Base-by-base conservation (phyloP, 2,888 invertebrate species). In the Synanthedon vespiformis region DNA sequence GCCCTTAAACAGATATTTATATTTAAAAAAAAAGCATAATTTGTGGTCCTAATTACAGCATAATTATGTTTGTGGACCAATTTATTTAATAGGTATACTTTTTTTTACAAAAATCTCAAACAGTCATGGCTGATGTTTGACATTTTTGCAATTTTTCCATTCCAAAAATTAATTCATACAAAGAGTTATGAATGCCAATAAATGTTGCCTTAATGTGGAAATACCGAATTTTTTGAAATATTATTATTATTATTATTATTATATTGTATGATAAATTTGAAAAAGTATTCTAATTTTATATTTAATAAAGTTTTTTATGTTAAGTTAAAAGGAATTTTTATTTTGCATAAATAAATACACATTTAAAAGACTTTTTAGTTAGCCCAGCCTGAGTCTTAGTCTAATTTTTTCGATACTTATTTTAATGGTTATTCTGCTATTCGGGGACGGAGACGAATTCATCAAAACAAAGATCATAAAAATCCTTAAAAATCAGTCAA, bases 81-180 rank as follows among this genome's bases (percentile, higher is more conserved):
- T 64, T 65, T 61, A 58, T 64, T 58, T 18, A 16, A 27, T 18
- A 18, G 16, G 16, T 51, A 16, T 14, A 0, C 27, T 41, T 48
- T 53, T 47, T 54, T 58, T 58, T 55, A 60, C 74, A 83, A 86
- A 85, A 85, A 84, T 85, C 77, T 86, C 80, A 77, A 74, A 71
- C 72, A 65, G 60, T 68, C 63, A 85, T 86, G 86, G 86, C 86
- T 86, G 86, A 80, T 75, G 74, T 70, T 77, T 78, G 86, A 85
- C 72, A 81, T 85, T 85, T 86, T 85, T 85, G 77, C 50, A 54
- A 51, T 57, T 52, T 57, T 56, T 57, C 55, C 58, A 52, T 48
- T 54, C 52, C 52, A 44, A 56, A 53, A 51, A 51, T 53, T n/a
- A 53, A 51, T 40, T 54, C 16, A 55, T 54, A 54, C 53, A 61